A percentile compares a stretch with the other conserved stretches of the same genome.
Conservation (phyloP, 2,113 vertebrate species). For the Chionomys nivalis region DNA sequence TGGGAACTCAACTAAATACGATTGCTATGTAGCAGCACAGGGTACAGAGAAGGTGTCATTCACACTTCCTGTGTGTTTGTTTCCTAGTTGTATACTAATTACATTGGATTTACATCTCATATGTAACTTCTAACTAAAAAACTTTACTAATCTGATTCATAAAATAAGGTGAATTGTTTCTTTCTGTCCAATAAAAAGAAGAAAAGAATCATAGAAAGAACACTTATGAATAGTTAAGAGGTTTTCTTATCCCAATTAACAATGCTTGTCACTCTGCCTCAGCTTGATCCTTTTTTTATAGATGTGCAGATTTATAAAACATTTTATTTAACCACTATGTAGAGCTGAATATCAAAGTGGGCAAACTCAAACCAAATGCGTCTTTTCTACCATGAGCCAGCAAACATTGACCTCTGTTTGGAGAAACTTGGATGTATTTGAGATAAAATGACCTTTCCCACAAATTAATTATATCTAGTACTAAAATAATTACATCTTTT, state of each 20-base stretch:
- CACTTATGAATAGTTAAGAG: constrained; percentile 57
- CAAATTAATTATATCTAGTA: constrained; percentile 65
- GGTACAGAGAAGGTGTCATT: background rate
- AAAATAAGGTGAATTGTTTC: constrained; percentile 54
- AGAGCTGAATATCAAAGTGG: constrained; percentile 51
- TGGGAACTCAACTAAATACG: background rate
- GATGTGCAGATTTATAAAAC: constrained; percentile 54
- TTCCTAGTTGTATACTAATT: constrained; percentile 48
- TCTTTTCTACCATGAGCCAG: constrained; percentile 43
- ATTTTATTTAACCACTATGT: constrained; percentile 63
- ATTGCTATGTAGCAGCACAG: background rate
- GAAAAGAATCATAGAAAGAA: constrained; percentile 32
- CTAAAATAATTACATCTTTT: constrained; percentile 60
- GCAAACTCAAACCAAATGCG: constrained; percentile 54
- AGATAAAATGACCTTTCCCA: constrained; percentile 63
- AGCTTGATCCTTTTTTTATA: constrained; percentile 58
- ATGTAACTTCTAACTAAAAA: constrained; percentile 29
- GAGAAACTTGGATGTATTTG: constrained; percentile 51
- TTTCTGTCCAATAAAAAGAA: constrained; percentile 36
- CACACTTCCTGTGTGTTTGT: background rate
- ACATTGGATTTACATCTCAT: background rate
- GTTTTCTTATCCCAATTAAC: constrained; percentile 49
- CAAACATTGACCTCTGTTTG: constrained; percentile 65
- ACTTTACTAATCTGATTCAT: constrained; percentile 39
- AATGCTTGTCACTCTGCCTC: constrained; percentile 60